Evolutionary conservation across 2,797 vertebrate species (phyloP).

Genomic region (Tokudaia muenninki): DNA sequence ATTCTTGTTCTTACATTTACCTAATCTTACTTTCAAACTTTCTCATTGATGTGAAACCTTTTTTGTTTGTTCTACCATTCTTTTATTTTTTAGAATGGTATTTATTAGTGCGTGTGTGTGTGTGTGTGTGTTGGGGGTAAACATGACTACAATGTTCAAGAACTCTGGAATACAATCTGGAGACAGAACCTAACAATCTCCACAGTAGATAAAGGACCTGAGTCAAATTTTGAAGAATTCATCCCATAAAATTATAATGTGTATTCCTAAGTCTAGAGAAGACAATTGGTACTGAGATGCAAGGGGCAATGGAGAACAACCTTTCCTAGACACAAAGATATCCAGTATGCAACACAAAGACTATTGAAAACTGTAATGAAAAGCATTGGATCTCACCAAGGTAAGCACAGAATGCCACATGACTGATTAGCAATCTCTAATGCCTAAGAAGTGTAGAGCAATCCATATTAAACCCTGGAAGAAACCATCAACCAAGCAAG

Average conservation of each 20-base stretch:
- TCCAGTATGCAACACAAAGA: neutral
- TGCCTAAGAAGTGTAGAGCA: neutral
- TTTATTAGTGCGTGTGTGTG: neutral
- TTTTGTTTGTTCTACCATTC: neutral
- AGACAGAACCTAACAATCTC: neutral
- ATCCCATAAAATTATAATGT: no score
- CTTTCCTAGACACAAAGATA: neutral
- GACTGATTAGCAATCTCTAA: neutral
- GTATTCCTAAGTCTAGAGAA: neutral
- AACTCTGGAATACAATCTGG: neutral
- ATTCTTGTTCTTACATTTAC: neutral
- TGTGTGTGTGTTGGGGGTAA: neutral
- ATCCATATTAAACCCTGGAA: neutral
- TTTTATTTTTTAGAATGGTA: neutral
- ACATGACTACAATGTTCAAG: neutral
- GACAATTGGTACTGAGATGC: neutral
- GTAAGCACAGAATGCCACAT: neutral
- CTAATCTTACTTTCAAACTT: neutral
- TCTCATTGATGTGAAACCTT: neutral
- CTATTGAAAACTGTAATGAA: neutral
- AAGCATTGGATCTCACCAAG: neutral
- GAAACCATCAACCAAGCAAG: neutral
- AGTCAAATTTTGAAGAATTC: neutral
- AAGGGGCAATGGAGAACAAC: neutral
- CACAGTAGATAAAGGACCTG: no score